Evolutionary conservation across 1,140 invertebrate species (phyloP).

Genomic region (Cyclargus thomasi): DNA sequence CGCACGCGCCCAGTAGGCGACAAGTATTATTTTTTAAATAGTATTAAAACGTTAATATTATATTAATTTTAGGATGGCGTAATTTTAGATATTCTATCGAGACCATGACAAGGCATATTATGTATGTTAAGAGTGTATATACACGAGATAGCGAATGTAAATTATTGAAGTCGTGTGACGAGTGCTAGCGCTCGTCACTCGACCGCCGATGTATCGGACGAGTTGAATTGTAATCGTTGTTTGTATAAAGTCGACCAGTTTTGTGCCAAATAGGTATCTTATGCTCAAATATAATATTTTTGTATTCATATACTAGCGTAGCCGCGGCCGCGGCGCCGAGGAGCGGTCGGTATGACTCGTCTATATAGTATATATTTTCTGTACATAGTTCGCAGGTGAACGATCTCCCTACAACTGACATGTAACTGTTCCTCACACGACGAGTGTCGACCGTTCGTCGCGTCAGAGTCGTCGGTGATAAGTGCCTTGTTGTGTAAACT

Average conservation of each 20-base stretch:
- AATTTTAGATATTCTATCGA: constrained; percentile 67
- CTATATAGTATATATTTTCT: neutral
- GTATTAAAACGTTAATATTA: constrained; percentile 59
- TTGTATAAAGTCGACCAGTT: neutral
- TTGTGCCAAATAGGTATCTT: constrained; percentile 11
- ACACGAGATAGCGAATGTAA: constrained; percentile 53
- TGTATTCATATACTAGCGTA: constrained; percentile 10
- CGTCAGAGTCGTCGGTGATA: neutral
- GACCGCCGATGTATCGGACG: neutral
- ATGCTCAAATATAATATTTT: constrained; percentile 14
- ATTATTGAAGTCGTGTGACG: constrained; percentile 40
- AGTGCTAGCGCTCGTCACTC: neutral
- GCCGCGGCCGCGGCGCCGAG: neutral
- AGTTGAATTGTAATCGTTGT: neutral
- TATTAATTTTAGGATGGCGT: constrained; percentile 70
- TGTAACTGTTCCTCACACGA: neutral
- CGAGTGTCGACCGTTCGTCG: neutral
- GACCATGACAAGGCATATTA: constrained; percentile 64
- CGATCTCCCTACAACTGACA: neutral
- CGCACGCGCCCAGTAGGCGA: constrained; percentile 26
- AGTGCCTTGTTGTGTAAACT: constrained; percentile 62
- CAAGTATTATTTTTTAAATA: constrained; percentile 69
- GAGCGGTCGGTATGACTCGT: neutral
- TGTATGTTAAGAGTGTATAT: constrained; percentile 52
- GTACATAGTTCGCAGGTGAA: neutral